Conservation (phyloP, 2,888 invertebrate species). For the Rhyacophila evoluta region DNA sequence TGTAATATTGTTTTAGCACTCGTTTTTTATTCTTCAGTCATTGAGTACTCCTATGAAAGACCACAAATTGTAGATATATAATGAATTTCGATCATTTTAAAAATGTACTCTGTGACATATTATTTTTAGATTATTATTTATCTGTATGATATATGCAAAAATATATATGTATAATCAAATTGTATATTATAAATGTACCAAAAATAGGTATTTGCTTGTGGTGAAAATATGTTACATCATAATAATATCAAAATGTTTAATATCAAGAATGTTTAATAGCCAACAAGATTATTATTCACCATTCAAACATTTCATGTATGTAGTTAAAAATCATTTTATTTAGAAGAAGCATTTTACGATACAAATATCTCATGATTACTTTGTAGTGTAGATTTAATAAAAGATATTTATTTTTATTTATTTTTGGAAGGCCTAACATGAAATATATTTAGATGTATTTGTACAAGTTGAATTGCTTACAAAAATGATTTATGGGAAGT, state of each 20-base stretch:
- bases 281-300: neutral
- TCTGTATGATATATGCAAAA: neutral
- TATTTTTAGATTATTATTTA: neutral
- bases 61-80: neutral
- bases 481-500: neutral
- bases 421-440: conserved; percentile 22
- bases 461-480: conserved; percentile 12
- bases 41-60: neutral
- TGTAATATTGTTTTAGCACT: neutral
- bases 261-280: neutral
- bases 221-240: neutral
- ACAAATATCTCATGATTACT: conserved; percentile 2
- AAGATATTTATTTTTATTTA: conserved; percentile 12
- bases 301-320: neutral
- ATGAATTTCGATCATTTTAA: neutral
- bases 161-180: neutral
- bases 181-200: conserved; percentile 22
- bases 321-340: conserved; percentile 16
- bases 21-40: neutral
- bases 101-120: neutral
- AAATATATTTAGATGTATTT: conserved; percentile 12
- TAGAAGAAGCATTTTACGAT: neutral
- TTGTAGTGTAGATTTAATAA: conserved; percentile 3
- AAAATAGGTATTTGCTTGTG: neutral
- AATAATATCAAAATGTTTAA: neutral